Evolutionary conservation across 2,888 invertebrate species (phyloP).

Genomic region (Eilema caniola): DNA sequence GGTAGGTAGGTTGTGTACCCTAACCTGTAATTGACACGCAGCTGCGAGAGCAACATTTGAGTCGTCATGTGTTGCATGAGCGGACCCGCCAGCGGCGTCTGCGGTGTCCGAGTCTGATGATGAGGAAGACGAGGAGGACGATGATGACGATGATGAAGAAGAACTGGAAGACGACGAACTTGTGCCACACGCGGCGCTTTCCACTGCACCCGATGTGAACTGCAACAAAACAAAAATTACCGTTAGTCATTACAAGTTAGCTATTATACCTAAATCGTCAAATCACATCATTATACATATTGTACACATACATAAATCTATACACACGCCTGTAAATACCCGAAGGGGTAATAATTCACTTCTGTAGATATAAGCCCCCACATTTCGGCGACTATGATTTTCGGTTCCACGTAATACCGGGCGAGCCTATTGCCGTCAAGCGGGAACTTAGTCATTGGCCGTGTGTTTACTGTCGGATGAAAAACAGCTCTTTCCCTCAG

Average conservation of each 20-base stretch:
- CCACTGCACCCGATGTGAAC: conserved; percentile 76
- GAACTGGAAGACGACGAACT: conserved; percentile 80
- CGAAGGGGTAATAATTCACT: no score
- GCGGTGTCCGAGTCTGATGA: conserved; percentile 82
- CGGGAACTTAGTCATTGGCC: no score
- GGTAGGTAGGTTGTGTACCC: no score
- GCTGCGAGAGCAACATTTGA: conserved; percentile 86
- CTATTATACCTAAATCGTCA: not conserved
- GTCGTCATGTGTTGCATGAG: conserved; percentile 79
- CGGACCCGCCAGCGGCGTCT: conserved; percentile 76
- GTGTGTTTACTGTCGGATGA: no score
- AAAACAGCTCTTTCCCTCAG: no score
- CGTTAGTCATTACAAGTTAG: not conserved
- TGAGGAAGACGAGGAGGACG: conserved; percentile 81
- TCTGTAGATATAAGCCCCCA: no score
- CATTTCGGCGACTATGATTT: no score
- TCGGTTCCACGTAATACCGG: no score
- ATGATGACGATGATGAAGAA: conserved; percentile 78
- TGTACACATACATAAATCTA: no score
- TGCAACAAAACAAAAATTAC: conserved; percentile 43
- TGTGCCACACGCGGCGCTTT: conserved; percentile 76
- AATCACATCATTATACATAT: not conserved
- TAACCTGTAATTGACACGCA: conserved; percentile 87
- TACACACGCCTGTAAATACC: no score
- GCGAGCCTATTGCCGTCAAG: no score